Percentiles rank a stretch among this genome's conserved stretches.
Evolutionary conservation across 1,140 invertebrate species (phyloP).

Genomic region (fruit fly (Drosophila melanogaster)): DNA sequence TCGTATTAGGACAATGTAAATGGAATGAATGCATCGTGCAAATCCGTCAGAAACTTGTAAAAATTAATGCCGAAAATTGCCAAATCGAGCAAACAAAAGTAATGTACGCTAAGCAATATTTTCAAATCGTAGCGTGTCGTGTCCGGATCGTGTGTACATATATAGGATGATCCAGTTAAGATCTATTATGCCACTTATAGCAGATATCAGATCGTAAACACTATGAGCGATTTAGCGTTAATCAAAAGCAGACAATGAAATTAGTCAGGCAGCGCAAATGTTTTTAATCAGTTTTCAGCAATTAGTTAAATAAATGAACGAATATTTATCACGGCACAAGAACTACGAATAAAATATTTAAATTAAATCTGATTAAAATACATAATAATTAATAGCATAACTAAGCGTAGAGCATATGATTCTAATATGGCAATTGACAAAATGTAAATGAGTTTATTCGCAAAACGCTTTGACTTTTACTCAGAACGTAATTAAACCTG

Average conservation of each 20-base stretch:
- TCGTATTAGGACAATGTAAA: slow-evolving; percentile 29
- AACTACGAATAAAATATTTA: slow-evolving; percentile 49
- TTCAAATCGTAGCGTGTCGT: slow-evolving; percentile 55
- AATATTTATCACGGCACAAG: slow-evolving; percentile 56
- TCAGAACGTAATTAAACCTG: slow-evolving; percentile 55
- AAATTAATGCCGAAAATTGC: slow-evolving; percentile 58
- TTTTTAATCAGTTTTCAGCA: slow-evolving; percentile 64
- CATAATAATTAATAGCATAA: slow-evolving; percentile 49
- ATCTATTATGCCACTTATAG: slow-evolving; percentile 61
- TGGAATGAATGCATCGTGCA: slow-evolving; percentile 15
- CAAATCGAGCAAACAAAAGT: slow-evolving; percentile 40
- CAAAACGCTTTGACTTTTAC: slow-evolving; percentile 58
- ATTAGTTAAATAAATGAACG: slow-evolving; percentile 73
- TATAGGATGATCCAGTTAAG: slow-evolving; percentile 34
- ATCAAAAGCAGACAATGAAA: slow-evolving; percentile 77
- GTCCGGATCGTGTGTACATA: slow-evolving; percentile 55
- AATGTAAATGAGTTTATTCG: slow-evolving; percentile 50
- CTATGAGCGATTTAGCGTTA: slow-evolving; percentile 68
- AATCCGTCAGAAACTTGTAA: slow-evolving; percentile 72
- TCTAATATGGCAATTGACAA: slow-evolving; percentile 52
- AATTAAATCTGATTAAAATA: slow-evolving; percentile 49
- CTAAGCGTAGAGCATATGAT: slow-evolving; percentile 43
- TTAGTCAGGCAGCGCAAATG: slow-evolving; percentile 62
- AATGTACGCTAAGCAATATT: slow-evolving; percentile 81
- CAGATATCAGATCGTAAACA: slow-evolving; percentile 38